phyloP scores from a whole-genome alignment of 2,113 vertebrate genomes.

The Ramphastos sulfuratus region DNA sequence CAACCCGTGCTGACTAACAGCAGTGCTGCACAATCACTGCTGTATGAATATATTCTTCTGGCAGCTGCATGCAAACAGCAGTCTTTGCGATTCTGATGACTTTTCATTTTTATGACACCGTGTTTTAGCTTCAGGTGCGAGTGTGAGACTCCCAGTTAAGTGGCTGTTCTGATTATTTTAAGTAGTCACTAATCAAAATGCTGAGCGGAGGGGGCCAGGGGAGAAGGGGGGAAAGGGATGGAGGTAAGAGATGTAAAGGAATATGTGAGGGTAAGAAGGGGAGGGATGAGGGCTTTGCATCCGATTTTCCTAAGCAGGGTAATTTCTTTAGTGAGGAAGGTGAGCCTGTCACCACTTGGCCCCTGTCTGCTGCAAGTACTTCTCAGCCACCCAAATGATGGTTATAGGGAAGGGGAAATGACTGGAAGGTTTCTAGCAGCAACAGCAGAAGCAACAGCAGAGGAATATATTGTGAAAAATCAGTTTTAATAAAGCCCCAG shows the following conservation, averaged over 20 bases:
- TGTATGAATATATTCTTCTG: conserved; percentile 53
- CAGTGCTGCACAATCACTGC: neutral
- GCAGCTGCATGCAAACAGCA: conserved; percentile 54
- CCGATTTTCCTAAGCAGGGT: neutral
- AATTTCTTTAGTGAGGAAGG: neutral
- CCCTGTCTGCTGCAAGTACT: neutral
- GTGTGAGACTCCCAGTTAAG: conserved; percentile 45
- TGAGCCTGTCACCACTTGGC: neutral
- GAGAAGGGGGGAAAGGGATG: neutral
- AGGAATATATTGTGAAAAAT: conserved; percentile 77
- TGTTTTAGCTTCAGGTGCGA: conserved; percentile 58
- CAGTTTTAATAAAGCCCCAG: conserved; percentile 80
- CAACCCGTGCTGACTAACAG: conserved; percentile 67
- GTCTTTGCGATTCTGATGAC: conserved; percentile 19
- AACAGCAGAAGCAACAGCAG: conserved; percentile 11
- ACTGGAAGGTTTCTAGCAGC: conserved; percentile 50
- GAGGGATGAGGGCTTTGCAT: neutral
- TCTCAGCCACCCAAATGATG: neutral
- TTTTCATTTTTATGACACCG: conserved; percentile 62
- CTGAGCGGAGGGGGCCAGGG: neutral
- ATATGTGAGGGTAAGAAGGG: neutral
- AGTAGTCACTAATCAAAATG: conserved; percentile 46
- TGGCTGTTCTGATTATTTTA: conserved; percentile 59
- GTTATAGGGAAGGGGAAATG: neutral
- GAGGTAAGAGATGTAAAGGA: neutral